Conservation (phyloP, 2,888 invertebrate species). For the Drosophila flavopinicola region DNA sequence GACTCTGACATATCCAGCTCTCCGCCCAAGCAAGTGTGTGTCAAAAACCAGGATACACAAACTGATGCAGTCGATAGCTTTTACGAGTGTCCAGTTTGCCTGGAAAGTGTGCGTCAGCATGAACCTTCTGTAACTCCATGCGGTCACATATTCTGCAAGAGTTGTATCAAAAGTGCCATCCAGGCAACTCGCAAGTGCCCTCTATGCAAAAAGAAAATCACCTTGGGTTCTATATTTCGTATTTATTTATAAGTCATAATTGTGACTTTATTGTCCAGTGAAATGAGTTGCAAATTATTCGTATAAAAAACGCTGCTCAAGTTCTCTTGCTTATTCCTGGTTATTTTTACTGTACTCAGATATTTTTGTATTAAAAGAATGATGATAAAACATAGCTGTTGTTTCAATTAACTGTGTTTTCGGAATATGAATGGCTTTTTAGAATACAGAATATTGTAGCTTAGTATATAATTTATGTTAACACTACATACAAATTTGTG, state of each 20-base stretch:
- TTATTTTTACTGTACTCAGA: too few relatives aligned
- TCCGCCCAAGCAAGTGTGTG: background rate
- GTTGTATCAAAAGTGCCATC: conserved; percentile 59
- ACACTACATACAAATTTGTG: too few relatives aligned
- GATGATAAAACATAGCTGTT: too few relatives aligned
- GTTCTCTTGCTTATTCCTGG: too few relatives aligned
- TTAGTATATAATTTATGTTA: too few relatives aligned
- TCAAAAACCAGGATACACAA: accelerated
- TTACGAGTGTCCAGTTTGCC: conserved; percentile 75
- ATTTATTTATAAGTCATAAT: conserved; percentile 59
- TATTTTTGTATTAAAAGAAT: too few relatives aligned
- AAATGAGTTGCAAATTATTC: background rate
- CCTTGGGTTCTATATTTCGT: conserved; percentile 48
- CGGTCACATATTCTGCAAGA: conserved; percentile 75
- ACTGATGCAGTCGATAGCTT: background rate
- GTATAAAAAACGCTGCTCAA: too few relatives aligned
- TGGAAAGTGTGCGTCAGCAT: conserved; percentile 58
- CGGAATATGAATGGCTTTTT: too few relatives aligned
- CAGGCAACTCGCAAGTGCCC: conserved; percentile 67
- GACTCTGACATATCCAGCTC: background rate
- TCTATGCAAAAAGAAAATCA: conserved; percentile 70
- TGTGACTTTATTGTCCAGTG: background rate
- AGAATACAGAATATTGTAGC: too few relatives aligned
- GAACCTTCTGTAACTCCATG: conserved; percentile 72
- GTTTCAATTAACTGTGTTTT: too few relatives aligned